phyloP scores from a whole-genome alignment of 1,140 invertebrate genomes.

The Drosophila repleta region DNA sequence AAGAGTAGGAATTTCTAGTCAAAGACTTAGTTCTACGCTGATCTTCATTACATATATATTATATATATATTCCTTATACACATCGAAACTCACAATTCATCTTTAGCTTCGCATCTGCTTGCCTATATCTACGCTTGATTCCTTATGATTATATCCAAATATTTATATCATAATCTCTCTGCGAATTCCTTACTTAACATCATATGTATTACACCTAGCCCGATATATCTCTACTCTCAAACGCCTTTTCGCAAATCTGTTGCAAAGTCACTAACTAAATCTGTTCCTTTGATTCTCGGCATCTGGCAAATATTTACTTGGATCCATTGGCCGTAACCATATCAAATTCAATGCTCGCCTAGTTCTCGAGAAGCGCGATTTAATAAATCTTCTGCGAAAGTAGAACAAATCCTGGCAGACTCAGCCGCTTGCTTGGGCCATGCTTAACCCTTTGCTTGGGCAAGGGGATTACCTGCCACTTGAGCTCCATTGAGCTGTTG shows the following conservation, averaged over 20 bases:
- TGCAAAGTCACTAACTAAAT: constrained; percentile 16
- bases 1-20: no score
- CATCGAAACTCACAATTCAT: no score
- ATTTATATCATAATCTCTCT: neutral
- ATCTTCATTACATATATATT: no score
- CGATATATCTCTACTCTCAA: neutral
- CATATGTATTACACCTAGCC: neutral
- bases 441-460: constrained; percentile 58
- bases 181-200: neutral
- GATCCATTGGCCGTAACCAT: constrained; percentile 19
- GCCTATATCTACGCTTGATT: no score
- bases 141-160: neutral
- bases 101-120: no score
- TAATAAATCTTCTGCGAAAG: constrained; percentile 69
- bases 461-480: constrained; percentile 67
- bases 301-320: constrained; percentile 29
- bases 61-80: no score
- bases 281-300: neutral
- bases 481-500: constrained; percentile 78
- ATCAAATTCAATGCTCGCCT: constrained; percentile 7
- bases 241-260: constrained; percentile 3
- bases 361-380: constrained; percentile 58
- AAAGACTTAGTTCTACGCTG: no score
- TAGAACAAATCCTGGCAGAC: constrained; percentile 45
- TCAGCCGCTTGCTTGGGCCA: constrained; percentile 1